A percentile compares a stretch with the other conserved stretches of the same genome.
Conservation (phyloP, 2,797 vertebrate species). For the Neopelma chrysocephalum region DNA sequence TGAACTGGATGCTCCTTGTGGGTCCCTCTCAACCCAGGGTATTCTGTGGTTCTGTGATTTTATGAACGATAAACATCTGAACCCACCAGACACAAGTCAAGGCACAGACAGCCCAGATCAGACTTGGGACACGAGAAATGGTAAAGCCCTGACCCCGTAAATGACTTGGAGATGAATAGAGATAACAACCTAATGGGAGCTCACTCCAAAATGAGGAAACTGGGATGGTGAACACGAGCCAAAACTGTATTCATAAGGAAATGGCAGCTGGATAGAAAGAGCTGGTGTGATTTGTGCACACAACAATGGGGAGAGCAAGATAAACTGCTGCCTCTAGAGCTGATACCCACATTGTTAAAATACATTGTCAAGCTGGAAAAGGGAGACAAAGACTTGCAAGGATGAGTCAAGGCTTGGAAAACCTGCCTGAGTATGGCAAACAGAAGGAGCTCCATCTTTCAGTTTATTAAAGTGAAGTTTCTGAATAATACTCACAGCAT, state of each 20-base stretch:
- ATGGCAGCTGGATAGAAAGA: background rate
- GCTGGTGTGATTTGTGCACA: background rate
- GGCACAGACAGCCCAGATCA: background rate
- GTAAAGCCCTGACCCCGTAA: background rate
- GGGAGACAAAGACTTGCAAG: background rate
- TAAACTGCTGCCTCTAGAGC: background rate
- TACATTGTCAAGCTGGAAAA: background rate
- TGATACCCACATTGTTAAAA: background rate
- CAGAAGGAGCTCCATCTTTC: background rate
- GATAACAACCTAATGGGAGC: background rate
- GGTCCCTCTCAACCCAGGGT: background rate
- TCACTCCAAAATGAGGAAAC: background rate
- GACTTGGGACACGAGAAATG: background rate
- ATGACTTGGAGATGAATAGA: background rate
- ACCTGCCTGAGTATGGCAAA: background rate
- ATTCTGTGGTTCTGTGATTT: background rate
- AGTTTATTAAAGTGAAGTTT: conserved; percentile 18
- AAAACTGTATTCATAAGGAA: background rate
- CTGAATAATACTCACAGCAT: background rate
- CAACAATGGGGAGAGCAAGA: background rate
- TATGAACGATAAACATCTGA: fast-evolving
- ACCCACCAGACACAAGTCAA: background rate
- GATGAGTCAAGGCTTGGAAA: conserved; percentile 27
- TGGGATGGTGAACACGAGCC: background rate
- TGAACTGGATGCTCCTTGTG: fast-evolving